Base-by-base conservation (phyloP, 2,888 invertebrate genomes). In the Callimorpha dominula region DNA sequence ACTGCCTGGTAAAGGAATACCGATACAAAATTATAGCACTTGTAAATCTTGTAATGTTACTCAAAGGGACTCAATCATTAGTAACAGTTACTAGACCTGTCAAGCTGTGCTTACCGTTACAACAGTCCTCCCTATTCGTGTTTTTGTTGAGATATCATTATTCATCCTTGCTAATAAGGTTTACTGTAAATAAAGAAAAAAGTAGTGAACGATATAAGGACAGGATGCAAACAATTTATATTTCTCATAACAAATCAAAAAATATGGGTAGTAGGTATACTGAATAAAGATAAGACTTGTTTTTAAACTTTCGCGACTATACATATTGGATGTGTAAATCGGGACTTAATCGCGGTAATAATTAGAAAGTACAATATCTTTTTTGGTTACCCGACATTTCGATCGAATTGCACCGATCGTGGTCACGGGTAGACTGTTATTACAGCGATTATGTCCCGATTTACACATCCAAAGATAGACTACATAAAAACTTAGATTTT, bases 51-150 rank as follows among this genome's bases (percentile, higher is more conserved):
- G 9, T 54, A 54, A 54, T 54, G 0, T 54, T 17, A n/a, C n/a
- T n/a, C n/a, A 54, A 11, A 17, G 54, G 52, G 52, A n/a, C 17
- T 52, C 52, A n/a, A n/a, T 52, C 8, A n/a, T 52, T 52, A 52
- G 52, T 52, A 52, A 52, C 17, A 52, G 52, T 8, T 52, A 52
- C 7, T 8, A 52, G 4, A n/a, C 52, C n/a, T 52, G n/a, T 52
- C 54, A n/a, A 54, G n/a, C n/a, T 54, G n/a, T 54, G 54, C 54
- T 54, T 54, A 54, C n/a, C 54, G n/a, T 54, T 54, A 54, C 54
- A n/a, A 17, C 31, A 31, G 31, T 54, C 9, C 9, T 54, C 54
- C n/a, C n/a, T 11, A n/a, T 54, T 54, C n/a, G 9, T 54, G 52
- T 11, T 54, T 54, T n/a, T 54, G n/a, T n/a, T 54, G n/a, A n/a